Evolutionary conservation across 2,888 invertebrate species (phyloP), one percentile per base, ranked within the genome.

Genomic region (Lasioglossum villosulum): DNA sequence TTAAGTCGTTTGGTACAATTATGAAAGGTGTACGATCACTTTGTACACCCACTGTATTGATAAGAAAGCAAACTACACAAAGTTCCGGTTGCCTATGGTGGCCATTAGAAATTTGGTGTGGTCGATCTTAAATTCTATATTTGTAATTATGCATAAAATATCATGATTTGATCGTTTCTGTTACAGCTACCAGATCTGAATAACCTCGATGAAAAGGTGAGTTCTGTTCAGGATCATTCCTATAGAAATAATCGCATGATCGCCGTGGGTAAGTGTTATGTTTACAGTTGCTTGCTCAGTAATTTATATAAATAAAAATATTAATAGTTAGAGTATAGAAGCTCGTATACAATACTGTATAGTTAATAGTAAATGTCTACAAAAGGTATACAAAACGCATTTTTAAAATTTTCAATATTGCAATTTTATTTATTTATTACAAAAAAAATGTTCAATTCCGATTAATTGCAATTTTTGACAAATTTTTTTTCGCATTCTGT

Each of bases 171-270:
- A 48, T 48, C 12, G 10, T 84, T 85, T 86, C 14, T 87, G 85
- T 89, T 90, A 66, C 93, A 95, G 95, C 89, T 95, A 86, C 95
- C 94, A 80, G 94, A 95, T 85, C 82, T 95, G 82, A 92, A 93
- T 89, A 94, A 90, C 76, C 93, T 95, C 91, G 94, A 95, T 86
- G 94, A 95, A 87, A 95, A 94, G 94, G 95, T 95, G 90, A 95
- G 95, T 93, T 59, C 68, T 45, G 12, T 75, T 23, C 70, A 14
- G 14, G 12, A 30, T 42, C 30, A 8, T 66, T 37, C 56, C 39
- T 2, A 19, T 16, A 52, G 10, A 52, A 42, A 76, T 59, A 82
- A 48, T 73, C 73, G 16, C 23, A 14, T 52, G 59, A 12, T 66
- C 27, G 6, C 14, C 16, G 3, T 5, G 4, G 76, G 87, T 87